Evolutionary conservation across 2,113 vertebrate genomes (phyloP).

Genomic region (Capreolus pygargus): DNA sequence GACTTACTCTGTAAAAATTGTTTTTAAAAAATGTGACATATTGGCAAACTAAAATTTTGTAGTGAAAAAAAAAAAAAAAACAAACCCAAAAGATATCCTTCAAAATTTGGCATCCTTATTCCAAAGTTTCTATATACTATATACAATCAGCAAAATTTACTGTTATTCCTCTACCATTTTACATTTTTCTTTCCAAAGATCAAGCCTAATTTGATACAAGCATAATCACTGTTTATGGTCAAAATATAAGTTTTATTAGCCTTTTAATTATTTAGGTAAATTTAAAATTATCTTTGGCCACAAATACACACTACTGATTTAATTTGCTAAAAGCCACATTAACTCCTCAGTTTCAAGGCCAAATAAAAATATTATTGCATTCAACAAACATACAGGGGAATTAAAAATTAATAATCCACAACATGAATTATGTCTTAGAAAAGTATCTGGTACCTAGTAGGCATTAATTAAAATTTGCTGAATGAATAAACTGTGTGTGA

Average conservation of each 20-base stretch:
- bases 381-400: background rate
- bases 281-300: background rate
- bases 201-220: background rate
- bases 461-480: background rate
- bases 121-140: background rate
- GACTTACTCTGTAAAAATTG: background rate
- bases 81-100: background rate
- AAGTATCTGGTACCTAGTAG: background rate
- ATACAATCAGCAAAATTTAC: background rate
- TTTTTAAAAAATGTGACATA: background rate
- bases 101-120: background rate
- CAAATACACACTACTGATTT: background rate
- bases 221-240: background rate
- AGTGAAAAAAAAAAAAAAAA: background rate
- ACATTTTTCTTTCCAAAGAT: slow-evolving; percentile 7
- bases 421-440: background rate
- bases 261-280: background rate
- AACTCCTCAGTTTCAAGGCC: background rate
- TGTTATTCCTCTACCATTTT: background rate
- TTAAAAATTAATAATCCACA: background rate
- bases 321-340: background rate
- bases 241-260: background rate
- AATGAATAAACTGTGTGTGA: background rate
- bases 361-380: background rate
- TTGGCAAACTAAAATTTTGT: background rate